These are phyloP conservation scores for Helleia helle DNA, from an alignment of 2,888 invertebrate species.

Conservation along the genomic window DNA sequence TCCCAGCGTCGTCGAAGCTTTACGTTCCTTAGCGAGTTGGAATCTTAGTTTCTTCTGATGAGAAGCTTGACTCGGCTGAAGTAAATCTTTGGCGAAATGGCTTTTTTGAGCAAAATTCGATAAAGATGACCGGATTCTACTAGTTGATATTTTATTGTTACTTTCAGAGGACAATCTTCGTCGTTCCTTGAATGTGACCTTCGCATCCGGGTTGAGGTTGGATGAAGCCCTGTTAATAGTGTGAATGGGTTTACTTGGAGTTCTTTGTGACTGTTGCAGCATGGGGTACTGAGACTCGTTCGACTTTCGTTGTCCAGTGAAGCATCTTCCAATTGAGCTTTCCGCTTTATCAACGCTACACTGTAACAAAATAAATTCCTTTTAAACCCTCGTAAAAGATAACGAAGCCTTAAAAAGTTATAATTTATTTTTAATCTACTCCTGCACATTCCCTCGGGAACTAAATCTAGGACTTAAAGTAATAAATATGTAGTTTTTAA, in stretches of 20 bases:
- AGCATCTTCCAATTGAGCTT: conserved; percentile 76
- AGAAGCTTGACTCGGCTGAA: conserved; percentile 75
- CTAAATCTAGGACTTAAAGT: no score
- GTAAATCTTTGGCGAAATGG: conserved; percentile 60
- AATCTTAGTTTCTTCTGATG: conserved; percentile 88
- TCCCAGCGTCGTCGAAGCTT: conserved; percentile 96
- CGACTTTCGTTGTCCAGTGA: conserved; percentile 79
- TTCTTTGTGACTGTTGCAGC: conserved; percentile 69
- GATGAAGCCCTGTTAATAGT: conserved; percentile 55
- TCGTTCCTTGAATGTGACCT: conserved; percentile 43
- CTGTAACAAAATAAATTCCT: conserved; percentile 67
- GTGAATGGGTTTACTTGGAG: conserved; percentile 62
- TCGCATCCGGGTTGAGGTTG: conserved; percentile 57
- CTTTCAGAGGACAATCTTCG: conserved; percentile 53
- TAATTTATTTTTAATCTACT: no score
- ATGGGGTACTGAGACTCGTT: conserved; percentile 85
- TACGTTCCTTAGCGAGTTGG: conserved; percentile 90
- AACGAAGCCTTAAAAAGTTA: no score
- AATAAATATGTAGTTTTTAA: no score
- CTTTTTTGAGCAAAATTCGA: conserved; percentile 66
- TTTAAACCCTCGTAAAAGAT: neutral
- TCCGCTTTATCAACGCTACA: conserved; percentile 77
- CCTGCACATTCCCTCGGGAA: no score
- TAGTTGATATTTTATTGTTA: conserved; percentile 48
- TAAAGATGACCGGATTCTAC: conserved; percentile 59